These are phyloP conservation scores for Mimumesa dahlbomi DNA, from an alignment of 2,888 invertebrate genomes.

Conservation along the genomic window DNA sequence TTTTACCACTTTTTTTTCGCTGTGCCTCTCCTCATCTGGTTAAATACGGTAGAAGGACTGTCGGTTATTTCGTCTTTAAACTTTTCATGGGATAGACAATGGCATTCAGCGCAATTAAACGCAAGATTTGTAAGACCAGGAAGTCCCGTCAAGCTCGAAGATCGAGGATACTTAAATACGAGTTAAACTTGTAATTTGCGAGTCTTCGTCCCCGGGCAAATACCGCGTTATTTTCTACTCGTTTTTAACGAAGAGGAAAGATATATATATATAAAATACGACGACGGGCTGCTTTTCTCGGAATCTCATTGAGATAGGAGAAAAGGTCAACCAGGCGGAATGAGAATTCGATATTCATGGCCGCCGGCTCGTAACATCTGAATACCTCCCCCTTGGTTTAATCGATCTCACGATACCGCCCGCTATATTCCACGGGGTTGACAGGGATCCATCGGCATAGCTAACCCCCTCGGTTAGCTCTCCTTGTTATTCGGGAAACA, in stretches of 20 bases:
- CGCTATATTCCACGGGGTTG: conserved; percentile 17
- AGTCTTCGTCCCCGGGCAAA: conserved; percentile 7
- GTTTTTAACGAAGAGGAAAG: conserved; percentile 14
- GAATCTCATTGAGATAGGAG: conserved; percentile 9
- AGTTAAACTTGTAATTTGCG: conserved; percentile 18
- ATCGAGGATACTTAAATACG: conserved; percentile 19
- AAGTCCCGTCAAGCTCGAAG: not conserved
- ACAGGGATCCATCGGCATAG: conserved; percentile 12
- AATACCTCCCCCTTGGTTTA: conserved; percentile 37
- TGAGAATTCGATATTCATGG: conserved; percentile 42
- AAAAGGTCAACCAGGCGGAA: conserved; percentile 37
- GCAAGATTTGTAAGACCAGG: conserved; percentile 3
- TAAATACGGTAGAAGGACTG: not conserved
- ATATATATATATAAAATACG: conserved; percentile 11
- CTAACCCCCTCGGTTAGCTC: conserved; percentile 4
- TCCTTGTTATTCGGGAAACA: conserved; percentile 27
- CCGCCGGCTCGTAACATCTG: conserved; percentile 19
- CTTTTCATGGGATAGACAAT: conserved; percentile 4
- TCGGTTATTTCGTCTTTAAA: not conserved
- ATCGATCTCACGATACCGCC: conserved; percentile 30
- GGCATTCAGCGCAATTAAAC: conserved; percentile 19
- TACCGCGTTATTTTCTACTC: not conserved
- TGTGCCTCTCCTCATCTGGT: conserved; percentile 3
- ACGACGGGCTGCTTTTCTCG: not conserved
- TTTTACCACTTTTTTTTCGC: conserved; percentile 1